Evolutionary conservation across 1,140 invertebrate genomes (phyloP), one percentile per base, ranked within the genome.

Genomic region (Bombus sylvicola): DNA sequence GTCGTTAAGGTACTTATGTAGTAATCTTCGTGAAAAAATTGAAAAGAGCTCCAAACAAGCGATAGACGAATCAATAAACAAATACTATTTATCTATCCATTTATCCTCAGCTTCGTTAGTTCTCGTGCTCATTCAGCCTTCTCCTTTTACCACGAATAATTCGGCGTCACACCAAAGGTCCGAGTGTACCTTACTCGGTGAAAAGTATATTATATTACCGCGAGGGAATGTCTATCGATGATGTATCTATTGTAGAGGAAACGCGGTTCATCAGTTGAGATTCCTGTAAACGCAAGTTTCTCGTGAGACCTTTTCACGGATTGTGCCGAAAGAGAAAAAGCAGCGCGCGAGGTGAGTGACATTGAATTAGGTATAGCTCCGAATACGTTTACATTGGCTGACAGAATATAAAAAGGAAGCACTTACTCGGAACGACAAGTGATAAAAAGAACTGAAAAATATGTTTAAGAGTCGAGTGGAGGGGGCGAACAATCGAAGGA

Each of bases 331-430:
- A 75, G n/a, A 34, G 25, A 82, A 62, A 87, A 79, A 73, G 73
- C 84, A 69, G 76, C 28, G 5, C 13, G 13, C 28, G 6, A 91
- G 86, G 86, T 85, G 88, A 88, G 74, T 85, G 87, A 80, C 89
- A 91, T 92, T 93, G 91, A 93, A 93, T 94, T 94, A 93, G 91
- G 79, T 91, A 92, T 91, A 87, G 88, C 88, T 88, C 90, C 68
- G 89, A 92, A 92, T 92, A 89, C 89, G 92, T 91, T 89, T 78
- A 79, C 87, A 87, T 88, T 90, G 90, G 89, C 77, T 79, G 85
- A 78, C 72, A 39, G 75, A 81, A 62, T 66, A 87, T 88, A 90
- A 89, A 87, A 87, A 79, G 86, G 87, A 88, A 89, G 84, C 85
- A 87, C 69, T 90, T 87, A 88, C 79, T 84, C 81, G 34, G 74